Evolutionary conservation across 2,113 vertebrate genomes (phyloP).

Genomic region (Nothocercus nigrocapillus): DNA sequence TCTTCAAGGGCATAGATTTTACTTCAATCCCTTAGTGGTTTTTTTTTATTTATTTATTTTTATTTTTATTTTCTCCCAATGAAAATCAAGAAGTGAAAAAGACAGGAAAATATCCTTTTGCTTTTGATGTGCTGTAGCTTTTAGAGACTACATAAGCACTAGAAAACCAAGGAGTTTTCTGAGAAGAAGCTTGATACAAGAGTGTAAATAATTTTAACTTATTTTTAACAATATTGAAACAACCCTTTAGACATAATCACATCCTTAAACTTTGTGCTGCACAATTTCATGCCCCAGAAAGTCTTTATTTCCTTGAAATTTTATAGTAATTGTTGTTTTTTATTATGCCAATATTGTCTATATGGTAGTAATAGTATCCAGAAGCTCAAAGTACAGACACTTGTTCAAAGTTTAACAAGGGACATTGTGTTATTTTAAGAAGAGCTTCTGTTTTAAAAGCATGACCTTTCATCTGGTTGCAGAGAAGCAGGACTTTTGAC

Average conservation of each 20-base stretch:
- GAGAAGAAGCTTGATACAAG: neutral
- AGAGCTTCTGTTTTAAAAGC: neutral
- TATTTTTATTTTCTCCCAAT: neutral
- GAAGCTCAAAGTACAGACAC: neutral
- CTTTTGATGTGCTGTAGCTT: neutral
- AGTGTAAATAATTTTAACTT: neutral
- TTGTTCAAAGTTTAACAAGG: neutral
- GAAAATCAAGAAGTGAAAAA: neutral
- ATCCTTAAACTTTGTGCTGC: neutral
- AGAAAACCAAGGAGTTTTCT: neutral
- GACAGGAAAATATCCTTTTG: neutral
- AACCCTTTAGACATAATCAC: neutral
- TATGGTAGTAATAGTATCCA: neutral
- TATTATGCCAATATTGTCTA: neutral
- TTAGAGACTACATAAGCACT: neutral
- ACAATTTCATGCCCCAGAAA: neutral
- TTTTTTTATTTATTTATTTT: neutral
- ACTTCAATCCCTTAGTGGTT: neutral
- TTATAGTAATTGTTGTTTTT: neutral
- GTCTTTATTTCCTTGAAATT: neutral
- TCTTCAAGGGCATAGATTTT: neutral
- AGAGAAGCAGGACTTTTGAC: neutral
- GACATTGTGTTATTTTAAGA: neutral
- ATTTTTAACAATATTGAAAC: neutral
- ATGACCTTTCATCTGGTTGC: neutral